These are phyloP conservation scores for Austrofundulus limnaeus DNA, from an alignment of 2,113 vertebrate genomes.

Conservation along the genomic window DNA sequence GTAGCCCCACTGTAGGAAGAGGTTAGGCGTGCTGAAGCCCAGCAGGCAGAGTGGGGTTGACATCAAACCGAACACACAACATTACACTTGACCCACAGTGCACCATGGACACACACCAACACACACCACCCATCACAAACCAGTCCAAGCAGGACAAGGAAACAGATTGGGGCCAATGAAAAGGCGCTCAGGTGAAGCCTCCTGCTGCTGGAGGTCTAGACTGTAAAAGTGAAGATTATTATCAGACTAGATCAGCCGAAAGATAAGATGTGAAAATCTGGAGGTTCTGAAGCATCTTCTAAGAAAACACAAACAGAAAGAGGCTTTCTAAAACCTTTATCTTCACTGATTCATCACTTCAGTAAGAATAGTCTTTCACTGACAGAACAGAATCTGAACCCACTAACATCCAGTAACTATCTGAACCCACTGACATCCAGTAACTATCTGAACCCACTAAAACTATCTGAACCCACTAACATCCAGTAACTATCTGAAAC, in stretches of 20 bases:
- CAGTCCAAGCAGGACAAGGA: background rate
- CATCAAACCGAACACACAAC: constrained; percentile 77
- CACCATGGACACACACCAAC: constrained; percentile 32
- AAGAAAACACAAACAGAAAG: too few relatives aligned
- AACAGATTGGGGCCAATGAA: constrained; percentile 10
- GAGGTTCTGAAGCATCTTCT: too few relatives aligned
- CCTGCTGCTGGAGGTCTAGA: constrained; percentile 2
- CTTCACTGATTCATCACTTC: too few relatives aligned
- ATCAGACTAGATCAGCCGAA: background rate
- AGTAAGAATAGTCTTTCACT: too few relatives aligned
- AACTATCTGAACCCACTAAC: too few relatives aligned
- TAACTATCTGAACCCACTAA: too few relatives aligned
- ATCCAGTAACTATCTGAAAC: too few relatives aligned
- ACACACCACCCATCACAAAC: constrained; percentile 16
- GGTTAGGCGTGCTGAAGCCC: constrained; percentile 85
- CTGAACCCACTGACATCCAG: too few relatives aligned
- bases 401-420: too few relatives aligned
- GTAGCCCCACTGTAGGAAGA: constrained; percentile 85
- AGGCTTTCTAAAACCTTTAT: too few relatives aligned
- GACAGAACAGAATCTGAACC: too few relatives aligned
- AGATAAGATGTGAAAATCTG: background rate
- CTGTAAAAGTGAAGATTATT: constrained; percentile 8
- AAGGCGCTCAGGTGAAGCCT: constrained; percentile 15
- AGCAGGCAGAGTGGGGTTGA: constrained; percentile 70
- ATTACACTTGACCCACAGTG: constrained; percentile 45